Conservation (phyloP, 2,888 invertebrate genomes). For the Nemurella pictetii region DNA sequence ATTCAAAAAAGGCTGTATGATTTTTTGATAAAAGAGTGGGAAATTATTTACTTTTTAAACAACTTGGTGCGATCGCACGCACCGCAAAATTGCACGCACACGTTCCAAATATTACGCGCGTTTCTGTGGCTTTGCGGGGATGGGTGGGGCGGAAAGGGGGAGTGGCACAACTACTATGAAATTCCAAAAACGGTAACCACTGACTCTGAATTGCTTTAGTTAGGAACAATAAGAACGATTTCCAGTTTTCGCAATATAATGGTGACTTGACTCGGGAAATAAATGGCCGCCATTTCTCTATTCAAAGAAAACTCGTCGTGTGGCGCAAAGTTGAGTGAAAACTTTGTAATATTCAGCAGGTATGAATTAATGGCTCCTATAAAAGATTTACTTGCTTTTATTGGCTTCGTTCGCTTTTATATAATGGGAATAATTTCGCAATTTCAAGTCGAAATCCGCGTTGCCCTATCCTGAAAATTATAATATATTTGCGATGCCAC, state of each 20-base stretch:
- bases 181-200: background rate
- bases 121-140: background rate
- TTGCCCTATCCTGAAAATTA: background rate
- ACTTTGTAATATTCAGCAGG: constrained; percentile 21
- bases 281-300: constrained; percentile 15
- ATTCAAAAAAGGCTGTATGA: background rate
- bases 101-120: background rate
- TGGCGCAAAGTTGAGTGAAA: constrained; percentile 11
- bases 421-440: constrained; percentile 37
- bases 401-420: constrained; percentile 33
- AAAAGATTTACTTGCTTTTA: constrained; percentile 29
- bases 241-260: constrained; percentile 13
- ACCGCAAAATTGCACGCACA: background rate
- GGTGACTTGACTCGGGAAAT: constrained; percentile 16
- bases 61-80: background rate
- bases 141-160: background rate
- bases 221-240: constrained; percentile 19
- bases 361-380: constrained; percentile 24
- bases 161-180: background rate
- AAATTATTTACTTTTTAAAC: background rate
- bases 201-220: background rate
- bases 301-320: constrained; percentile 1
- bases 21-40: background rate
- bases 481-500: background rate
- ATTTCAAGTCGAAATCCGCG: constrained; percentile 34